A percentile compares a stretch with the other conserved stretches of the same genome.
These are phyloP conservation scores for Koerneria pararmatus DNA, from an alignment of 2,888 invertebrate genomes.

Conservation along the genomic window DNA sequence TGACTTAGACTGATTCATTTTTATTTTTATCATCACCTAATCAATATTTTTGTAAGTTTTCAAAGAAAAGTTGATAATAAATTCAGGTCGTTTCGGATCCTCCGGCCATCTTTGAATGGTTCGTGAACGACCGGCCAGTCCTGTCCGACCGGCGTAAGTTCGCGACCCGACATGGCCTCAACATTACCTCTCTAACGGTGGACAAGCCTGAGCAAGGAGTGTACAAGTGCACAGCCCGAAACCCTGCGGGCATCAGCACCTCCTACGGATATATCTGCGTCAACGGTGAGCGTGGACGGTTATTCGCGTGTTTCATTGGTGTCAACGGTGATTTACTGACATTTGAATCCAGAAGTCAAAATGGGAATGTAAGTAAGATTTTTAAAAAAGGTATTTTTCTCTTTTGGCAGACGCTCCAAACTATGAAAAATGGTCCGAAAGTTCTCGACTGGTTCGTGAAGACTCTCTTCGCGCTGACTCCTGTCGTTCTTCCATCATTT, in stretches of 20 bases:
- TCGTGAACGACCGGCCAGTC: conserved; percentile 54
- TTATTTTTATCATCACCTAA: neutral
- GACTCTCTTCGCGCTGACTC: conserved; percentile 19
- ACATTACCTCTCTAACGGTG: conserved; percentile 53
- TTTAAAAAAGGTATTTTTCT: neutral
- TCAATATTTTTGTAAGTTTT: neutral
- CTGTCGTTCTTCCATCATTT: conserved; percentile 27
- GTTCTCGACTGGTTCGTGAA: conserved; percentile 21
- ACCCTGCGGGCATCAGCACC: conserved; percentile 76
- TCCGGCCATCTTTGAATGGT: conserved; percentile 48
- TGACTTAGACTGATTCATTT: neutral
- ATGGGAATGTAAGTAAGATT: neutral
- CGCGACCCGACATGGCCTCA: conserved; percentile 47
- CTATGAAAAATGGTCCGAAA: conserved; percentile 28
- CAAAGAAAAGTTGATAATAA: neutral
- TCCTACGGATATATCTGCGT: conserved; percentile 57
- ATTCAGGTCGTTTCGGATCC: conserved; percentile 38
- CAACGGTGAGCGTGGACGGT: conserved; percentile 61
- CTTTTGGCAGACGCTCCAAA: conserved; percentile 32
- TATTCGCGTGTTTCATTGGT: conserved; percentile 5
- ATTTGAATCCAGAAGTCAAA: neutral
- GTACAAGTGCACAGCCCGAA: conserved; percentile 83
- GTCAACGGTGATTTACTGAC: conserved; percentile 3
- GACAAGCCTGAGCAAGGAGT: conserved; percentile 65
- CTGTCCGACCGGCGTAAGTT: conserved; percentile 37